Percentiles rank a stretch among this genome's conserved stretches.
phyloP scores from a whole-genome alignment of 1,140 invertebrate species.

The Xylocopa sonorina region DNA sequence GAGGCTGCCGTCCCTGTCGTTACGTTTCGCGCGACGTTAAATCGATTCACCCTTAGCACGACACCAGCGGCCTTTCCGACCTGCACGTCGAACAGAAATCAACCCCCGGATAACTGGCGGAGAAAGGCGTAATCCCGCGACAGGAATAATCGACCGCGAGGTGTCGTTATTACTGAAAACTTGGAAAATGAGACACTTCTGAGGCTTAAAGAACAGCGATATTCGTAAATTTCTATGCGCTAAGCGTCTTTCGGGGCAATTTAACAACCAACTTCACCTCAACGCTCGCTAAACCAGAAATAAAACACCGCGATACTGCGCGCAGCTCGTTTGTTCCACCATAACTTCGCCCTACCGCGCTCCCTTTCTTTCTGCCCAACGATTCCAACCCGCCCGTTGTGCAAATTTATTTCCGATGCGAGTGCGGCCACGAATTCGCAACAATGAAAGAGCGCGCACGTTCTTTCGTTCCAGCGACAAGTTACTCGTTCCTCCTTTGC shows the following conservation, averaged over 20 bases:
- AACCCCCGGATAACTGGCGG: background rate
- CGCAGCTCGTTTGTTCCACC: conserved; percentile 43
- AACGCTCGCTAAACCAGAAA: conserved; percentile 38
- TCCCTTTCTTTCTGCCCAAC: background rate
- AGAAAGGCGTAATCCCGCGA: background rate
- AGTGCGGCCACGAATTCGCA: background rate
- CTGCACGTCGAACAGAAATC: conserved; percentile 8
- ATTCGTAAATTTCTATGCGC: conserved; percentile 55
- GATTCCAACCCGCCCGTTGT: background rate
- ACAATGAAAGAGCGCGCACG: background rate
- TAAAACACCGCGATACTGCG: conserved; percentile 54
- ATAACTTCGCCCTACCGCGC: conserved; percentile 10
- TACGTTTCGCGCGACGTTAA: background rate
- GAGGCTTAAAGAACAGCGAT: conserved; percentile 57
- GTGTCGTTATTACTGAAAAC: conserved; percentile 40
- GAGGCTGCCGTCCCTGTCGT: background rate
- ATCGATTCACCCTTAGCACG: background rate
- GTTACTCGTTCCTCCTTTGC: background rate
- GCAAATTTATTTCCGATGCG: conserved; percentile 34
- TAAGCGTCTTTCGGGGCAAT: conserved; percentile 60
- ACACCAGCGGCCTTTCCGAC: background rate
- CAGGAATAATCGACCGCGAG: conserved; percentile 21
- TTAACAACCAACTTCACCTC: conserved; percentile 57
- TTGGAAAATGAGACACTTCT: conserved; percentile 43
- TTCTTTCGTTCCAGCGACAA: background rate